These are phyloP conservation scores for Pongo pygmaeus DNA, from an alignment of 2,113 vertebrate species.

Conservation along the genomic window DNA sequence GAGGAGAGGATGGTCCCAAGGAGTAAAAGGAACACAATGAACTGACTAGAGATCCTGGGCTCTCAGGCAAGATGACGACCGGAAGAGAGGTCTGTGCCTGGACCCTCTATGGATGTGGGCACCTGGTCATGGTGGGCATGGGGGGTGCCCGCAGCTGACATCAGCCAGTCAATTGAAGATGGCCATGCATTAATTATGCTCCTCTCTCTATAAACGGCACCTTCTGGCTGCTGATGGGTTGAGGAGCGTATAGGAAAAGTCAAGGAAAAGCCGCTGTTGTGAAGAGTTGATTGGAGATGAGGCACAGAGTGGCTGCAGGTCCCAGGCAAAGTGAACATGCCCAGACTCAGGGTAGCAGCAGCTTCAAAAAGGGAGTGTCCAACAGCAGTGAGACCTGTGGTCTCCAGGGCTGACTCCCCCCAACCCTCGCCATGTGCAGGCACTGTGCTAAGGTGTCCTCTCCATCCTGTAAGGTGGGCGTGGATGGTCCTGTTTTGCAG, in stretches of 20 bases:
- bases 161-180: not conserved
- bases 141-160: not conserved
- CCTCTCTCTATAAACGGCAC: not conserved
- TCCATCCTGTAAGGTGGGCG: too few relatives aligned
- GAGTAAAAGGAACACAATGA: constrained; percentile 92
- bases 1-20: constrained; percentile 93
- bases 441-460: too few relatives aligned
- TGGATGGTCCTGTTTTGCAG: too few relatives aligned
- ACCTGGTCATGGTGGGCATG: constrained; percentile 64
- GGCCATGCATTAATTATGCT: fast-evolving
- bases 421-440: too few relatives aligned
- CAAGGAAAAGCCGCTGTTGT: not conserved
- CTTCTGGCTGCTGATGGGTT: not conserved
- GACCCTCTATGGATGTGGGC: not conserved
- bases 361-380: not conserved
- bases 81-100: not conserved
- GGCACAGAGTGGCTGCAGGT: constrained; percentile 64
- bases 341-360: not conserved
- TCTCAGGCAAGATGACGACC: constrained; percentile 91
- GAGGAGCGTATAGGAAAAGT: not conserved
- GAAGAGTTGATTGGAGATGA: not conserved
- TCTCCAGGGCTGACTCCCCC: not conserved
- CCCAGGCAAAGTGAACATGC: not conserved
- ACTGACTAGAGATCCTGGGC: constrained; percentile 89
- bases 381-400: not conserved